Evolutionary conservation across 2,888 invertebrate species (phyloP), one percentile per base, ranked within the genome.

Genomic region (Himalopsyche kuldschensis): DNA sequence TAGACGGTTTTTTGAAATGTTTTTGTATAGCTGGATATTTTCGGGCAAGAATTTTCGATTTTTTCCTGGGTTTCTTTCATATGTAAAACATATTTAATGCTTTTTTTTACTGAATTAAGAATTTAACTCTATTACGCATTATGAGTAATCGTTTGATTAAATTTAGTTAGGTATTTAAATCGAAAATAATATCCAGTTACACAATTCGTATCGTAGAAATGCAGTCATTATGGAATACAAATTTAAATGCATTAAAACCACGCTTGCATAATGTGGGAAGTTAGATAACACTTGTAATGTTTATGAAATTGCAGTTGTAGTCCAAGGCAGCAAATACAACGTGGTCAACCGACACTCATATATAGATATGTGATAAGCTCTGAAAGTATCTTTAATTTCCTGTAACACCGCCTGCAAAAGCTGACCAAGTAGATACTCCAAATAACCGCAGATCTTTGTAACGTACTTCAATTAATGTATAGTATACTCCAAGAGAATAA

Each of bases 341-440:
- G 31, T 75, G 75, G 75, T 30, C 32, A 32, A 32, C 30, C 75
- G 6, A 20, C 75, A 30, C 30, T 75, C 6, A 75, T 17, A 31
- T 31, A 75, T 31, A 75, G n/a, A 55, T 55, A 55, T 20, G 55
- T 55, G 55, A 55, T 55, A 55, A 55, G 55, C 55, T 55, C 6
- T 55, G 55, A 15, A 55, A 77, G 78, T 84, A 84, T 80, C 84
- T 84, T 84, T 84, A 84, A 84, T 84, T 84, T 84, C 84, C 84
- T 82, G 84, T 84, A 46, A 78, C 77, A 82, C 41, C 63, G 46
- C 27, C 78, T 76, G 24, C 63, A 41, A 11, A 27, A 27, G 77
- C 81, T 79, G 32, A 84, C 84, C 83, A 55, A 55, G 55, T 55
- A 55, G 55, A 10, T 55, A 20, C 24, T 20, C 41, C 15, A 55